Evolutionary conservation across 2,888 invertebrate species (phyloP).

Genomic region (Morpho achilles): DNA sequence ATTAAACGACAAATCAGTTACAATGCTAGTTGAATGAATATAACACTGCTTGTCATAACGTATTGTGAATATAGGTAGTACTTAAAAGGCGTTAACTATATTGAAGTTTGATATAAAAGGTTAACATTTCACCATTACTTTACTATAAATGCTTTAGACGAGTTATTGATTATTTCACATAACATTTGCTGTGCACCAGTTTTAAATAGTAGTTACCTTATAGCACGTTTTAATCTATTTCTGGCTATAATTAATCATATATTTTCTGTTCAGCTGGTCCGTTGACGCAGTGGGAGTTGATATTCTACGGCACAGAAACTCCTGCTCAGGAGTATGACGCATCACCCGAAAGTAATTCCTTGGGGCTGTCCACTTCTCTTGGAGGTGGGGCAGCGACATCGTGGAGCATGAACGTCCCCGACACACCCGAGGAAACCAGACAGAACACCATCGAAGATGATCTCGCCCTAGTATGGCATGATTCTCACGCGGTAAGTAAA

Average conservation of each 20-base stretch:
- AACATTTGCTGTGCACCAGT: not conserved
- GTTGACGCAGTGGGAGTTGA: constrained; percentile 88
- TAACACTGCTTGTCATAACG: not conserved
- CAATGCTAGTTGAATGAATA: constrained; percentile 1
- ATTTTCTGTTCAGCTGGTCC: constrained; percentile 61
- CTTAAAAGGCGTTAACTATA: too few species aligned
- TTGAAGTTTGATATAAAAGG: too few species aligned
- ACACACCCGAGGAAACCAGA: constrained; percentile 70
- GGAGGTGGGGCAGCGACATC: constrained; percentile 27
- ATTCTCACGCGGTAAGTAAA: constrained; percentile 80
- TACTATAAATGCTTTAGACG: too few species aligned
- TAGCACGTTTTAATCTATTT: not conserved
- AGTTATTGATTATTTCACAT: too few species aligned
- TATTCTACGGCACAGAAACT: constrained; percentile 88
- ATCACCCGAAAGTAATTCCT: constrained; percentile 77
- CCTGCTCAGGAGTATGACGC: constrained; percentile 82
- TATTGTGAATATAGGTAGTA: too few species aligned
- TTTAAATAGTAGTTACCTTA: not conserved
- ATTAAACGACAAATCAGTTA: not conserved
- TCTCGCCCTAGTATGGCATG: constrained; percentile 79
- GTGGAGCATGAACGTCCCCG: constrained; percentile 40
- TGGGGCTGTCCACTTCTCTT: constrained; percentile 37
- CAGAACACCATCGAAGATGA: constrained; percentile 81
- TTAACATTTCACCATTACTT: too few species aligned
- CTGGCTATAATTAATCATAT: constrained; percentile 8